A percentile compares a stretch with the other conserved stretches of the same genome.
Evolutionary conservation across 2,113 vertebrate species (phyloP).

Genomic region (Heteronetta atricapilla): DNA sequence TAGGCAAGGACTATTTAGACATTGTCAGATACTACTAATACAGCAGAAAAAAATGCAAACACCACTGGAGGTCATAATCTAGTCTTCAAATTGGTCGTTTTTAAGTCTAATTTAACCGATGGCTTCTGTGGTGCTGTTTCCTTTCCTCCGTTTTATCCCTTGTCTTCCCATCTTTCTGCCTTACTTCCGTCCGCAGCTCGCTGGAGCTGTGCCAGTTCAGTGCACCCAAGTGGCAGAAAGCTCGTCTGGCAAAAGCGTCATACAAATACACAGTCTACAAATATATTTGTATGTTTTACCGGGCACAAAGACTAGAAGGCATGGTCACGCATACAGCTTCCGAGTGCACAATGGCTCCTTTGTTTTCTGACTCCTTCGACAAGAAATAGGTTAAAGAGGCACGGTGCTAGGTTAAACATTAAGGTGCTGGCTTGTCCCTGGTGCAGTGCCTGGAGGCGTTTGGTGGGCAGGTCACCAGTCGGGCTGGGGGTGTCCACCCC

Average conservation of each 20-base stretch:
- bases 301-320: accelerated
- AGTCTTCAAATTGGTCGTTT: neutral
- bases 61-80: neutral
- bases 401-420: neutral
- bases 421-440: neutral
- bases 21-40: neutral
- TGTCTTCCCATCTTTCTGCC: neutral
- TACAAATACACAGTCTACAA: too few relatives aligned
- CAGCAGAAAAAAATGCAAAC: neutral
- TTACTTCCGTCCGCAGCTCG: neutral
- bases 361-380: neutral
- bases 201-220: neutral
- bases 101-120: neutral
- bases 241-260: neutral
- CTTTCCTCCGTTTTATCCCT: neutral
- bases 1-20: neutral
- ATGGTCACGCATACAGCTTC: neutral
- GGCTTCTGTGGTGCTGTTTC: neutral
- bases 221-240: neutral
- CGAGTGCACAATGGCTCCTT: neutral
- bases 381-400: neutral
- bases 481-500: neutral
- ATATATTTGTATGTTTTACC: neutral
- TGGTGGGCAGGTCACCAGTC: neutral
- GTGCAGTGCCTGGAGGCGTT: neutral